These are phyloP conservation scores for Caranx melampygus DNA, from an alignment of 2,113 vertebrate genomes.

Conservation along the genomic window DNA sequence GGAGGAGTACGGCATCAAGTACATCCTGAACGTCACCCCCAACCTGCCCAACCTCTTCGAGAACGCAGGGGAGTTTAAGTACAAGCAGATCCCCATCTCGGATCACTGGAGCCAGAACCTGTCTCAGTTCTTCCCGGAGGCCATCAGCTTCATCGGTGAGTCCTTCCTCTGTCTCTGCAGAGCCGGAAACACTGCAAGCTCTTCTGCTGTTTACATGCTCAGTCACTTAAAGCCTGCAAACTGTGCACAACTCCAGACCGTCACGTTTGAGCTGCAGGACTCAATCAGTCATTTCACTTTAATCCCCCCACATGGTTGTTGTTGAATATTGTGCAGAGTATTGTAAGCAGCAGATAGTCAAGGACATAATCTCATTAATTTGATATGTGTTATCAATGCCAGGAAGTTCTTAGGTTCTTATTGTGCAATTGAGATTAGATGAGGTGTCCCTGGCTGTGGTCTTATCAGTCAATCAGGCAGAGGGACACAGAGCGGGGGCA, in stretches of 20 bases:
- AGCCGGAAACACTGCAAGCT: neutral
- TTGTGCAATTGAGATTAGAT: slow-evolving; percentile 70
- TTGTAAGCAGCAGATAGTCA: neutral
- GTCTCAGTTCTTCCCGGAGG: slow-evolving; percentile 98
- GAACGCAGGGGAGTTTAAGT: slow-evolving; percentile 97
- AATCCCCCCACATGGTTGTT: neutral
- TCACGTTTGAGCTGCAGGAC: neutral
- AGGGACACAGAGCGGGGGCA: slow-evolving; percentile 46
- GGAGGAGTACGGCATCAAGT: slow-evolving; percentile 98
- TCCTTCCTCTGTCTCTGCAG: neutral
- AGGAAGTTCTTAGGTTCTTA: slow-evolving; percentile 73
- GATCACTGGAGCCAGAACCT: slow-evolving; percentile 99
- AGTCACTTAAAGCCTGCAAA: neutral
- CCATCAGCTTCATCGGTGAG: slow-evolving; percentile 99
- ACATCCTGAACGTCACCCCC: slow-evolving; percentile 98
- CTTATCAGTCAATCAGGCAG: slow-evolving; percentile 62
- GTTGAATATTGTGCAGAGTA: neutral
- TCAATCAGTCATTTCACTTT: neutral
- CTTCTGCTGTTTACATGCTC: neutral
- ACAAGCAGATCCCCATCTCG: slow-evolving; percentile 99
- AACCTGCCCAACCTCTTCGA: slow-evolving; percentile 99
- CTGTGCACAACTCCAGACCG: no score
- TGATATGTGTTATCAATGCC: slow-evolving; percentile 55
- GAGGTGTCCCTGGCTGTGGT: slow-evolving; percentile 61
- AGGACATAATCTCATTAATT: slow-evolving; percentile 51